Base-by-base conservation (phyloP, 2,888 invertebrate genomes). In the Himalopsyche anomala region DNA sequence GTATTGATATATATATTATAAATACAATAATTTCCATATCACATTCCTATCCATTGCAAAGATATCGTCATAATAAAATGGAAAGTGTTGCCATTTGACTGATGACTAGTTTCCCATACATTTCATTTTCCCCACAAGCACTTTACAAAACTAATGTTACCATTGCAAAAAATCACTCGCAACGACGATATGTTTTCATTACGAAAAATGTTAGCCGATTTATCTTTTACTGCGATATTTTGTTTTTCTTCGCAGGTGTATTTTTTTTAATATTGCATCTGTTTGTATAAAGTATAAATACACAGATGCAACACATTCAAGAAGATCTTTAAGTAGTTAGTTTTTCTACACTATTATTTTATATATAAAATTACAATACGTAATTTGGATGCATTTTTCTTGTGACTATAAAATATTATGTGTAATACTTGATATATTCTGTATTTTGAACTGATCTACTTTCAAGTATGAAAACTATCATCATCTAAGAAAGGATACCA, bases 21-120 rank as follows among this genome's bases (percentile, higher is more conserved):
- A 51, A 62, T 62, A 54, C 36, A 36, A 81, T 81, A 79, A 38
- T 81, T 85, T 79, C 84, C 86, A 62, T 86, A 86, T 86, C 84
- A 86, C 86, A 81, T 84, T 81, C 84, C 86, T 38, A 84, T 81
- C 80, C 86, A 54, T 86, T 81, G 84, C 84, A 45, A 80, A 84
- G 74, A 17, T 19, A 83, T 74, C 74, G 51, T 38, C 38, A 45
- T n/a, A 62, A 62, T 62, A 62, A 19, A 62, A 9, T 19, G 62
- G 19, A 62, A 62, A 62, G 62, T 62, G 62, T 62, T 62, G 62
- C 62, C 62, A 62, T 62, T 62, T 19, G 28, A 19, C 6, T 62
- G 62, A 62, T 62, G 19, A 62, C 62, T 62, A 79, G 45, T 42
- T 45, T 40, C 9, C 80, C 80, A 80, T 11, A 80, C 45, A 38